phyloP scores from a whole-genome alignment of 2,797 vertebrate genomes.

The Rhinophrynus dorsalis region DNA sequence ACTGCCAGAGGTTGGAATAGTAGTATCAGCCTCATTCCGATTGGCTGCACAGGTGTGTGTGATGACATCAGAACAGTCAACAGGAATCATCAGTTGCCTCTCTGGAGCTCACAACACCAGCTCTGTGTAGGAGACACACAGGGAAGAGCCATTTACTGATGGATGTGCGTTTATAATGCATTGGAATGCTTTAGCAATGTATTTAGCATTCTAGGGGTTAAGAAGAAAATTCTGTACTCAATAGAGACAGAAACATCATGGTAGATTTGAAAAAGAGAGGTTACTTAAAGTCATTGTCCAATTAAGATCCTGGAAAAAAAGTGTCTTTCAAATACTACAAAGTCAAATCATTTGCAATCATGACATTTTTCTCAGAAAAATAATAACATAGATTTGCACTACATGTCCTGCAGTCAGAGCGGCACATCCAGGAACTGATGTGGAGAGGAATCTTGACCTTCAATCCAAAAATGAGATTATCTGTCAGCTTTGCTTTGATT shows the following conservation, averaged over 20 bases:
- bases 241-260: neutral
- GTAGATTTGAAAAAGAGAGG: neutral
- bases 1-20: too few relatives aligned
- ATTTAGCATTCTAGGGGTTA: too few relatives aligned
- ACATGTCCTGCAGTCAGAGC: neutral
- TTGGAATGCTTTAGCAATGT: too few relatives aligned
- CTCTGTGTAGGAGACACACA: too few relatives aligned
- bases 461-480: constrained; percentile 4
- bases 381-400: constrained; percentile 28
- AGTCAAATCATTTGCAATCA: neutral
- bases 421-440: constrained; percentile 4
- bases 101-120: too few relatives aligned
- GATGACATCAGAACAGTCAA: too few relatives aligned
- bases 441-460: constrained; percentile 15
- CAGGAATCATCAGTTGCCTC: too few relatives aligned
- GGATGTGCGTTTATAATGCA: too few relatives aligned
- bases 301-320: neutral
- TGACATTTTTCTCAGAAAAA: constrained; percentile 7
- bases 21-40: too few relatives aligned
- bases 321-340: neutral
- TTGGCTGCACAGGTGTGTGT: too few relatives aligned
- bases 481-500: constrained; percentile 25
- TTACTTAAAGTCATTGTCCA: neutral
- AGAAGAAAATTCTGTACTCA: too few relatives aligned
- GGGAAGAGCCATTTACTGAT: too few relatives aligned